Base-by-base conservation (phyloP, 2,113 vertebrate species). In the Hyla sarda region DNA sequence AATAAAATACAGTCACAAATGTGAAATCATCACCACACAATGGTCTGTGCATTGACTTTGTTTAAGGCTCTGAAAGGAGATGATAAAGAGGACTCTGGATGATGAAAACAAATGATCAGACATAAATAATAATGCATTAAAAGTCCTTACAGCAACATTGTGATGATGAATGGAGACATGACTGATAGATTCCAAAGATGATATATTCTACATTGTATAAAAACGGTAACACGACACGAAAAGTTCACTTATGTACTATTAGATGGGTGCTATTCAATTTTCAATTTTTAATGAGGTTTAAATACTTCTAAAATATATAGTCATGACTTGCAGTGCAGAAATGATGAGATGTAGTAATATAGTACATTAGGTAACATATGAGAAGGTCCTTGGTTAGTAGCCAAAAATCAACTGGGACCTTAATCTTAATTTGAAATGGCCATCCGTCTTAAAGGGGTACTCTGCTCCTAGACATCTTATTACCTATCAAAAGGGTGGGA, bases 1-100 rank as follows among this genome's bases (percentile, higher is more conserved):
- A 69, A 82, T 82, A 82, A n/a, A 83, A 83, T 65, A 17, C 41
- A 58, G 54, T 41, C 5, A 23, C 28, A 41, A 41, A 83, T 73
- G 50, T 41, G 82, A 83, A 41, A 73, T 71, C 30, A n/a, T 52
- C 23, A 41, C 50, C 14, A 1, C 7, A 45, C 30, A 37, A 58
- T 74, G 50, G 72, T 25, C 50, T 83, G 9, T 72, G 17, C 17
- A 52, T 45, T 80, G 34, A 80, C 76, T 58, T 79, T 67, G 81
- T 71, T 50, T 56, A 34, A 83, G 67, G 45, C 23, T 4, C 17
- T 45, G 34, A 30, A 45, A 45, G 50, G 23, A 23, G 32, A 54
- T 23, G 30, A 71, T 74, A 50, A 17, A 30, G 62, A 45, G 30
- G 69, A 41, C 10, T 41, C 28, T 32, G 19, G n/a, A 21, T 65